Evolutionary conservation across 2,888 invertebrate species (phyloP), one percentile per base, ranked within the genome.

Genomic region (Pasiphila rectangulata): DNA sequence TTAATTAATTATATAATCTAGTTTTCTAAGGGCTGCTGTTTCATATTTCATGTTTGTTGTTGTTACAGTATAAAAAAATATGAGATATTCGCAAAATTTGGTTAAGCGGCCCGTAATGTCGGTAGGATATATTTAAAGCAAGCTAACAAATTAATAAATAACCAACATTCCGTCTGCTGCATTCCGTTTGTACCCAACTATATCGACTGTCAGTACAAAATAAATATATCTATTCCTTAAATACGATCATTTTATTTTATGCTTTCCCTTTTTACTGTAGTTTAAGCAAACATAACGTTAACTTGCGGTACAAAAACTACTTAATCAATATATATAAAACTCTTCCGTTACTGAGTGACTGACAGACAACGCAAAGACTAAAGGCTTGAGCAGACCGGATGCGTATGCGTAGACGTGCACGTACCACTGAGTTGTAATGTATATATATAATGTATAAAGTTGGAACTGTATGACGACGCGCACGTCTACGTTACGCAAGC

Each of bases 161-260:
- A 69, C 75, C 75, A 76, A 51, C 63, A 67, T 77, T 81, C 84
- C 82, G 81, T 82, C 81, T 79, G 64, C 54, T 58, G 72, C 83
- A 83, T 84, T 85, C 80, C 83, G 73, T 63, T 67, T 65, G 69
- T 66, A 66, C 70, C 64, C 64, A 62, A 66, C 59, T 67, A 56
- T 70, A 69, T 75, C 65, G 69, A 75, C 75, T 72, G 44, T 74
- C 76, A 81, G 81, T 82, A 83, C 81, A 82, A 83, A 45, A 80
- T 72, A 59, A 81, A 80, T 32, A 79, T 79, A 67, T 78, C 78
- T 81, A 83, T 79, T 79, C 65, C 63, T 57, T 56, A 17, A 5
- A 30, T 13, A 37, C 51, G 49, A 51, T 9, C 20, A 39, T 59
- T 63, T 71, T 58, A n/a, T n/a, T 49, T 55, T 54, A 40, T 23